phyloP scores from a whole-genome alignment of 2,113 vertebrate species.

The Brevimyrus niger region DNA sequence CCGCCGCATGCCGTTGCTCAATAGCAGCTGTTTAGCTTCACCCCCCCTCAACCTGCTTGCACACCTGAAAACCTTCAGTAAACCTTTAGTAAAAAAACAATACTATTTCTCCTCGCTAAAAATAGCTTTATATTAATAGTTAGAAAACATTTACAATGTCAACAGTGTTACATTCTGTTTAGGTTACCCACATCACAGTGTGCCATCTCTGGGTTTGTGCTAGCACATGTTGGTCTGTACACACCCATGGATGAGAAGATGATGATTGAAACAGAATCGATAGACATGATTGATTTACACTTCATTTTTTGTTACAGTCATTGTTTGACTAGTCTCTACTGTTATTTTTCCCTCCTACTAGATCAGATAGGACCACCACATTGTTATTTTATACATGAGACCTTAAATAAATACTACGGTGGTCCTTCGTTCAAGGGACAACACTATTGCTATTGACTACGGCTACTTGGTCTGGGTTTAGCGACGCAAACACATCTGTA shows the following conservation, averaged over 20 bases:
- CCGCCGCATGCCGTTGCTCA: not conserved
- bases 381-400: not conserved
- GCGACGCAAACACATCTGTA: not conserved
- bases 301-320: not conserved
- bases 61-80: not conserved
- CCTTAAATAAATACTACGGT: not conserved
- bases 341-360: not conserved
- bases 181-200: constrained; percentile 69
- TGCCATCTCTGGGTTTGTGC: constrained; percentile 57
- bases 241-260: constrained; percentile 50
- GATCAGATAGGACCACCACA: not conserved
- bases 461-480: not conserved
- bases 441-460: constrained; percentile 12
- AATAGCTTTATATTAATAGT: constrained; percentile 72
- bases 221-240: constrained; percentile 49
- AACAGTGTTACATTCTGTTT: constrained; percentile 72
- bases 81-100: constrained; percentile 26
- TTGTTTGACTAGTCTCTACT: not conserved
- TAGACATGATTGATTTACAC: constrained; percentile 16
- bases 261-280: constrained; percentile 41
- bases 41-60: not conserved
- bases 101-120: constrained; percentile 59
- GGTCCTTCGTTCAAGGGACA: constrained; percentile 3
- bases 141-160: constrained; percentile 67
- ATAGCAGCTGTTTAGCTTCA: not conserved